Evolutionary conservation across 2,113 vertebrate species (phyloP).

Genomic region (Brachionichthys hirsutus): DNA sequence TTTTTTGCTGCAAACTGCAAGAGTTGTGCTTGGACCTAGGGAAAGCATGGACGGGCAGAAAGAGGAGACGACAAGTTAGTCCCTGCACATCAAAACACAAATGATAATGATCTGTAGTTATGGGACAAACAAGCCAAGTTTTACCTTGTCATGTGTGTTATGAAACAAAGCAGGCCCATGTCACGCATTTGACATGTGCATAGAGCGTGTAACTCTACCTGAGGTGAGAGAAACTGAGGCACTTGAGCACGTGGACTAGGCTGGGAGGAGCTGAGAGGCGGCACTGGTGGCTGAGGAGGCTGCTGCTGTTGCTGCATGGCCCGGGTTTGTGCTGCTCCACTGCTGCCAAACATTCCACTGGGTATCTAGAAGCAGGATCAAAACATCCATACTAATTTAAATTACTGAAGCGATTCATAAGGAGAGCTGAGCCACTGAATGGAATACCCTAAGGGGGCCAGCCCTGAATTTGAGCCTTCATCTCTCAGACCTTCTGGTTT

Average conservation of each 20-base stretch:
- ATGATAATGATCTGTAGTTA: not conserved
- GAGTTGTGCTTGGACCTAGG: conserved; percentile 99
- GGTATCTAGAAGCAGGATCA: conserved; percentile 80
- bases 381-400: not conserved
- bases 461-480: not conserved
- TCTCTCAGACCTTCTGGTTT: not conserved
- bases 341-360: conserved; percentile 97
- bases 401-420: too few relatives aligned
- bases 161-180: not conserved
- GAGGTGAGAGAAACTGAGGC: conserved; percentile 99
- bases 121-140: not conserved
- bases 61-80: conserved; percentile 22
- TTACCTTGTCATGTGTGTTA: not conserved
- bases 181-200: not conserved
- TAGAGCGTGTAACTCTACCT: conserved; percentile 88
- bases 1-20: conserved; percentile 99
- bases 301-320: conserved; percentile 89
- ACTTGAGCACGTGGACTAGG: conserved; percentile 99
- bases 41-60: conserved; percentile 13
- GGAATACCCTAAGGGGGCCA: not conserved
- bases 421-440: not conserved
- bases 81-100: conserved; percentile 4
- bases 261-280: conserved; percentile 98
- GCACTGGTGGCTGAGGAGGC: conserved; percentile 86
- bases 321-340: conserved; percentile 96